Evolutionary conservation across 2,888 invertebrate genomes (phyloP), one percentile per base, ranked within the genome.

Genomic region (Buathra laborator): DNA sequence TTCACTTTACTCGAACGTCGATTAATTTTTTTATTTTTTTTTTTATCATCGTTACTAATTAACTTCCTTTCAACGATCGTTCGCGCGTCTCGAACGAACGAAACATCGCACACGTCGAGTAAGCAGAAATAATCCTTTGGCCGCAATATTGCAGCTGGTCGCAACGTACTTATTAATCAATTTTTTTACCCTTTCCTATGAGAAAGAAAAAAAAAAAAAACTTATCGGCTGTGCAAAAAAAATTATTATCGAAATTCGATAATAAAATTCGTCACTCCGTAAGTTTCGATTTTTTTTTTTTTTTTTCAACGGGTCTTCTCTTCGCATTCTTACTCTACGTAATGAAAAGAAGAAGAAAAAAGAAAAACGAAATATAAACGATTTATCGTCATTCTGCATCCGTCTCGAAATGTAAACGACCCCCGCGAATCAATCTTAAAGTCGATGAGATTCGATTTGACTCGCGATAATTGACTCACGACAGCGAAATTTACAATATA

Each of bases 91-190:
- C 48, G 44, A 19, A 6, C 29, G 6, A 5, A 14, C 56, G 14
- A 12, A 37, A 64, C 43, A 62, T 70, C 32, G 46, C 24, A 16
- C 19, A 67, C 64, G 44, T 53, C 56, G 70, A 70, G 78, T 66
- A 74, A 79, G 74, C 83, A 62, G 29, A 59, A 68, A 56, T 46
- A 32, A 53, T 59, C 67, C 56, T 24, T 84, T 81, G 77, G 84
- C 81, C 77, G 68, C 74, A 16, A 64, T 72, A 29, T 51, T 74
- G 53, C 75, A 48, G 81, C 74, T 81, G 81, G 75, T 81, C 81
- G 70, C 75, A 76, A 81, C 68, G 56, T 81, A 37, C 64, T 78
- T 67, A 77, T 75, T 62, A 10, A 83, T 74, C 24, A n/a, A 75
- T 67, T 74, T 56, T 68, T 43, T 67, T 68, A 14, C 19, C 48